Conservation (phyloP, 1,140 invertebrate species). For the Eumaeus atala region DNA sequence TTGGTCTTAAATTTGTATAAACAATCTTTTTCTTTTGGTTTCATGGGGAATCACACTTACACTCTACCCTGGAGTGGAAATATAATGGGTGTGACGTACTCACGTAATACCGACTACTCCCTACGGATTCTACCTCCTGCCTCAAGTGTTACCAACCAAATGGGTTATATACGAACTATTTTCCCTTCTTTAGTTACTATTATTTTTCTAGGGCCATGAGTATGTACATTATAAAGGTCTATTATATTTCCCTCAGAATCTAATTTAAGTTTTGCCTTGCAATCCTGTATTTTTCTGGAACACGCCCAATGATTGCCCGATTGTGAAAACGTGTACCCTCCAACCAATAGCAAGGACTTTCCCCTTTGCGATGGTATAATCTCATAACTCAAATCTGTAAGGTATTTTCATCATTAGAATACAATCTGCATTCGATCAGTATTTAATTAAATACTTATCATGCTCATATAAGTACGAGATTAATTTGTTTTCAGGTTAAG, state of each 20-base stretch:
- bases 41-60: too few relatives aligned
- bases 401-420: background rate
- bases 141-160: too few relatives aligned
- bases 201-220: background rate
- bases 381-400: background rate
- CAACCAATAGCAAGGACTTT: background rate
- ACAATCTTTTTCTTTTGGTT: too few relatives aligned
- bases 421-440: too few relatives aligned
- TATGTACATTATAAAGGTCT: background rate
- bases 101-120: too few relatives aligned
- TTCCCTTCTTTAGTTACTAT: background rate
- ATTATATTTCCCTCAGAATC: conserved; percentile 5
- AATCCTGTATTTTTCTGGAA: conserved; percentile 18
- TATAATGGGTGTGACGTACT: too few relatives aligned
- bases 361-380: conserved; percentile 10
- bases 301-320: conserved; percentile 12
- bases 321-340: conserved; percentile 11
- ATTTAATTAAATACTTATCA: too few relatives aligned
- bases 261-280: conserved; percentile 21
- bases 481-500: too few relatives aligned
- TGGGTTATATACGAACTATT: background rate
- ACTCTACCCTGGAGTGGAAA: too few relatives aligned
- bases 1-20: too few relatives aligned
- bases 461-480: too few relatives aligned
- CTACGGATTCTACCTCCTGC: too few relatives aligned